These are phyloP conservation scores for Brachyptera putata DNA, from an alignment of 2,888 invertebrate genomes.

Conservation along the genomic window DNA sequence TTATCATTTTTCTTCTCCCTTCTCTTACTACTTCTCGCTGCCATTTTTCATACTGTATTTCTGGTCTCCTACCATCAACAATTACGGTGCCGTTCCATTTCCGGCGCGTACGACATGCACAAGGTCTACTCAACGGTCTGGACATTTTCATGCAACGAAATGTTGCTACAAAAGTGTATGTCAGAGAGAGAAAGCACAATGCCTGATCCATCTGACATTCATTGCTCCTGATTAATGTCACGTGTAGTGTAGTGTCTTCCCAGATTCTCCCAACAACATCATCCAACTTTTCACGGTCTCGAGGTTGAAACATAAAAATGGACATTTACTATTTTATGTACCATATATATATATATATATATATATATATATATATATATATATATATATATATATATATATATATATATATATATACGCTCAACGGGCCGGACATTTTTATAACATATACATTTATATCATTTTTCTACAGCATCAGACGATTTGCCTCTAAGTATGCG, in stretches of 20 bases:
- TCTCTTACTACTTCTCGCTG: slow-evolving; percentile 15
- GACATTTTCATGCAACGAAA: not conserved
- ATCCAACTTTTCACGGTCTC: too few relatives aligned
- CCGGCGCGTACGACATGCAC: not conserved
- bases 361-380: not conserved
- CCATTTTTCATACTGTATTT: slow-evolving; percentile 14
- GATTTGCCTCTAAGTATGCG: too few relatives aligned
- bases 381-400: not conserved
- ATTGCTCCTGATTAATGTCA: slow-evolving; percentile 14
- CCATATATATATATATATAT: not conserved
- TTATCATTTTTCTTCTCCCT: slow-evolving; percentile 12
- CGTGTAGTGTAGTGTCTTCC: not conserved
- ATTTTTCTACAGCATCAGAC: too few relatives aligned
- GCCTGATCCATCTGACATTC: not conserved
- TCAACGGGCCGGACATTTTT: too few relatives aligned
- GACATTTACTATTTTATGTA: too few relatives aligned
- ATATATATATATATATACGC: not conserved
- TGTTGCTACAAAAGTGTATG: not conserved
- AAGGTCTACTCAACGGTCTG: not conserved
- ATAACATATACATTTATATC: too few relatives aligned
- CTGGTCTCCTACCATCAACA: slow-evolving; percentile 17
- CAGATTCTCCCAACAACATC: too few relatives aligned
- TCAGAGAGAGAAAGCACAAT: not conserved
- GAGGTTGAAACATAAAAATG: too few relatives aligned
- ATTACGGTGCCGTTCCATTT: slow-evolving; percentile 11